These are phyloP conservation scores for Heliconius ismenius DNA, from an alignment of 2,888 invertebrate genomes.

Conservation along the genomic window DNA sequence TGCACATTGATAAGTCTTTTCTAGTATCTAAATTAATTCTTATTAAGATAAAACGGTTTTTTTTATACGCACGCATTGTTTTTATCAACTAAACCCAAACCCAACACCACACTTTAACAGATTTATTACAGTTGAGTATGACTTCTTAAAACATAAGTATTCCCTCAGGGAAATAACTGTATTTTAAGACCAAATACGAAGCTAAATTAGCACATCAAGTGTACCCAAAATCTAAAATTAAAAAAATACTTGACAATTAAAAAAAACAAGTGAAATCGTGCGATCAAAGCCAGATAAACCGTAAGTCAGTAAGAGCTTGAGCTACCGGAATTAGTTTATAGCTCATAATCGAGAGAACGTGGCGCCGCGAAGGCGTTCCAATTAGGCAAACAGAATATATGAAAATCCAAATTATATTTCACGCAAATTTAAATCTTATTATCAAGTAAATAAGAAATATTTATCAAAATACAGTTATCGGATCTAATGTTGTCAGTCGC, in stretches of 20 bases:
- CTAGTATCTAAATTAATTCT: too few relatives aligned
- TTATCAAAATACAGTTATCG: not conserved
- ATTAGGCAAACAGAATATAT: conserved; percentile 51
- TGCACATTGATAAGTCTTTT: too few relatives aligned
- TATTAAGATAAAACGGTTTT: too few relatives aligned
- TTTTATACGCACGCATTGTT: too few relatives aligned
- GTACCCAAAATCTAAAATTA: not conserved
- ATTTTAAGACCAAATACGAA: not conserved
- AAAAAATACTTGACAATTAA: not conserved
- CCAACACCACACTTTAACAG: too few relatives aligned
- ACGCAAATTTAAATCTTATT: conserved; percentile 50
- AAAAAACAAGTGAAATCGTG: conserved; percentile 45
- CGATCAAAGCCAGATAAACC: conserved; percentile 57
- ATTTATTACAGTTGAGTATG: too few relatives aligned
- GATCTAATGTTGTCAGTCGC: conserved; percentile 19
- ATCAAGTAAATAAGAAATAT: not conserved
- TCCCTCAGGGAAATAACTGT: too few relatives aligned
- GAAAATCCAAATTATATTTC: conserved; percentile 33
- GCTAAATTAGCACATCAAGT: not conserved
- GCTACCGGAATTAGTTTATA: conserved; percentile 81
- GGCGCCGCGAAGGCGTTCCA: conserved; percentile 75
- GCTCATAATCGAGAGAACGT: conserved; percentile 70
- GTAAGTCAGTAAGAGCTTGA: conserved; percentile 65
- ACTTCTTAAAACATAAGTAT: too few relatives aligned
- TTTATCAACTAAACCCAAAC: too few relatives aligned